These are phyloP conservation scores for Eurypyga helias DNA, from an alignment of 2,113 vertebrate species.

Conservation along the genomic window DNA sequence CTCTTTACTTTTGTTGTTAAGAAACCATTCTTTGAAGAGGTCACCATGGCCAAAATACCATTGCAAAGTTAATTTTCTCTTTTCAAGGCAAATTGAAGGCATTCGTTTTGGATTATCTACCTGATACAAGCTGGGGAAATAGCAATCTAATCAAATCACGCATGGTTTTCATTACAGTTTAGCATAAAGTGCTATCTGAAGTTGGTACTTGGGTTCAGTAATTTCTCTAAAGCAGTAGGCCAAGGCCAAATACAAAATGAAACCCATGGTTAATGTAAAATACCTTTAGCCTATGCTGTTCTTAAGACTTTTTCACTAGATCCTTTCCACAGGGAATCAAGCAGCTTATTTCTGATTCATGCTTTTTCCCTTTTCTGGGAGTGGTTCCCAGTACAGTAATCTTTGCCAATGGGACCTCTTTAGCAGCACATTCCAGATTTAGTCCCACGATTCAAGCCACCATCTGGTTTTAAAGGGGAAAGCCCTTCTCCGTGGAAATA, in stretches of 20 bases:
- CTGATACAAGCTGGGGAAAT: background rate
- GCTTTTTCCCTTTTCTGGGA: slow-evolving; percentile 3
- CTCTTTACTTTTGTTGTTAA: background rate
- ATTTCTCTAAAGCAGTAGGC: background rate
- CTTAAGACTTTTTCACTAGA: slow-evolving; percentile 9
- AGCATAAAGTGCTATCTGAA: slow-evolving; percentile 7
- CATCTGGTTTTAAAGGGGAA: slow-evolving; percentile 51
- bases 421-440: slow-evolving; percentile 19
- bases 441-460: slow-evolving; percentile 22
- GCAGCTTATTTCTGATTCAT: background rate
- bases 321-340: background rate
- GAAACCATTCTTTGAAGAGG: background rate
- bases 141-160: background rate
- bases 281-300: slow-evolving; percentile 12
- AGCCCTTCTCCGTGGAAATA: background rate
- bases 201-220: background rate
- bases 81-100: slow-evolving; percentile 22
- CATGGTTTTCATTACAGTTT: slow-evolving; percentile 6
- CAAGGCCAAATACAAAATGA: slow-evolving; percentile 1
- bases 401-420: slow-evolving; percentile 15
- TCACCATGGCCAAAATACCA: background rate
- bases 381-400: background rate
- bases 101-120: slow-evolving; percentile 23
- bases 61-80: slow-evolving; percentile 3
- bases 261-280: slow-evolving; percentile 32